A percentile compares a stretch with the other conserved stretches of the same genome.
These are phyloP conservation scores for Andrena dorsata DNA, from an alignment of 2,888 invertebrate species.

Conservation along the genomic window DNA sequence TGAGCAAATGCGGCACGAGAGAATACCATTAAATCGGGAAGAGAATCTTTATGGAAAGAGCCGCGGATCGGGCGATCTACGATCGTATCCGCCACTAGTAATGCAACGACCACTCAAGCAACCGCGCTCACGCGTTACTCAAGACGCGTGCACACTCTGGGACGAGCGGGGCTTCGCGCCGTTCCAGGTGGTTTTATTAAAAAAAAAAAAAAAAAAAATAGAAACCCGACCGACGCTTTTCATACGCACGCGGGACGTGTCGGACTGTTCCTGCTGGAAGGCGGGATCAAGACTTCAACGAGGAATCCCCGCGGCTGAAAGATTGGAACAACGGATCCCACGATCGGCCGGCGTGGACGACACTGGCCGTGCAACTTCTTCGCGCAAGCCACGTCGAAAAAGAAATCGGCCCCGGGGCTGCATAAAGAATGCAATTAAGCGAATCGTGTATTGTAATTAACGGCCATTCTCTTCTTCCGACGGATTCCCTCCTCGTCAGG, in stretches of 20 bases:
- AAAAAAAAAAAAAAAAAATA: neutral
- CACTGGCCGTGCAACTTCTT: slow-evolving; percentile 72
- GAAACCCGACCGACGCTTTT: neutral
- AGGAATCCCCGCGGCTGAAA: slow-evolving; percentile 26
- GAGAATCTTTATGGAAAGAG: slow-evolving; percentile 46
- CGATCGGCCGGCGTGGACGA: slow-evolving; percentile 49
- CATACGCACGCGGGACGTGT: neutral
- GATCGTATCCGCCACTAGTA: slow-evolving; percentile 45
- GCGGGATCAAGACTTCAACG: slow-evolving; percentile 52
- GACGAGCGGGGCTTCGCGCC: neutral
- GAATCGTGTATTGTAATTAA: slow-evolving; percentile 78
- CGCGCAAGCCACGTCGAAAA: slow-evolving; percentile 65
- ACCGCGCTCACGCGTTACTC: neutral
- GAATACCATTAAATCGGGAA: slow-evolving; percentile 43
- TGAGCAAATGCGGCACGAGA: slow-evolving; percentile 32
- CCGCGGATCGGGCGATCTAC: slow-evolving; percentile 31
- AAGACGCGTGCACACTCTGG: neutral
- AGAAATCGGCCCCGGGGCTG: slow-evolving; percentile 72
- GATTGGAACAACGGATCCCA: slow-evolving; percentile 52
- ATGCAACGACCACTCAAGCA: slow-evolving; percentile 42
- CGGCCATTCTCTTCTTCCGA: slow-evolving; percentile 72
- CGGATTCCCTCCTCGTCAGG: slow-evolving; percentile 69
- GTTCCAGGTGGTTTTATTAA: neutral
- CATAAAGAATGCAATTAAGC: slow-evolving; percentile 81
- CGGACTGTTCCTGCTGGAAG: neutral